Percentiles rank a stretch among this genome's conserved stretches.
Conservation (phyloP, 2,888 invertebrate species). For the Hemaris fuciformis region DNA sequence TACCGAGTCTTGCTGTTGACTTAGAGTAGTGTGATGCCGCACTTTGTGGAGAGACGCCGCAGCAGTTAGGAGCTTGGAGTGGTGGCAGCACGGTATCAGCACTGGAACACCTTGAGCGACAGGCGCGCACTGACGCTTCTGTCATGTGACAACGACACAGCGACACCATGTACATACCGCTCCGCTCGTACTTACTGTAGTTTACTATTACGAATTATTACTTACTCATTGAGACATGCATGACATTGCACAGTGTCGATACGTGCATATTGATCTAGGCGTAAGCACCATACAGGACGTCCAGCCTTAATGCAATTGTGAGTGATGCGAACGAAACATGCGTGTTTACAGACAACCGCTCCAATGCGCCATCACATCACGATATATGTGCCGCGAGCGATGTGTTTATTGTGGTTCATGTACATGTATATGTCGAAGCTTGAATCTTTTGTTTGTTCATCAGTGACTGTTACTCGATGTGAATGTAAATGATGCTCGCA, state of each 20-base stretch:
- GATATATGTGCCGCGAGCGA: background rate
- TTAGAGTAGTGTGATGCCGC: constrained; percentile 79
- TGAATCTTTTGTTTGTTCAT: constrained; percentile 6
- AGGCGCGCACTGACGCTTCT: constrained; percentile 73
- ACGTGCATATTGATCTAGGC: constrained; percentile 65
- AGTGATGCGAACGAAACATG: constrained; percentile 48
- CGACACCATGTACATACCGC: constrained; percentile 73
- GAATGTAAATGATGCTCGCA: constrained; percentile 1
- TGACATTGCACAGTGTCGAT: constrained; percentile 68
- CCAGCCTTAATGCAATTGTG: constrained; percentile 44
- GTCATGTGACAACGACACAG: constrained; percentile 59
- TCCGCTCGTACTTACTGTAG: constrained; percentile 61
- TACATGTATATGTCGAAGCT: constrained; percentile 6
- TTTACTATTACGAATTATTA: constrained; percentile 62
- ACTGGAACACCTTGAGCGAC: constrained; percentile 74
- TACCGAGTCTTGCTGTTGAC: constrained; percentile 73
- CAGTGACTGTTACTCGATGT: background rate
- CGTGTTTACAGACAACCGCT: background rate
- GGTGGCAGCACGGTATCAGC: constrained; percentile 69
- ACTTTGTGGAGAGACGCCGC: constrained; percentile 76
- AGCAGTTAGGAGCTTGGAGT: constrained; percentile 76
- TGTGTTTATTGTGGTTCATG: constrained; percentile 1
- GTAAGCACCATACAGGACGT: constrained; percentile 59
- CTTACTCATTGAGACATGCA: constrained; percentile 58
- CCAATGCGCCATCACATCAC: background rate